Evolutionary conservation across 1,140 invertebrate genomes (phyloP), one percentile per base, ranked within the genome.

Genomic region (Maniola jurtina): DNA sequence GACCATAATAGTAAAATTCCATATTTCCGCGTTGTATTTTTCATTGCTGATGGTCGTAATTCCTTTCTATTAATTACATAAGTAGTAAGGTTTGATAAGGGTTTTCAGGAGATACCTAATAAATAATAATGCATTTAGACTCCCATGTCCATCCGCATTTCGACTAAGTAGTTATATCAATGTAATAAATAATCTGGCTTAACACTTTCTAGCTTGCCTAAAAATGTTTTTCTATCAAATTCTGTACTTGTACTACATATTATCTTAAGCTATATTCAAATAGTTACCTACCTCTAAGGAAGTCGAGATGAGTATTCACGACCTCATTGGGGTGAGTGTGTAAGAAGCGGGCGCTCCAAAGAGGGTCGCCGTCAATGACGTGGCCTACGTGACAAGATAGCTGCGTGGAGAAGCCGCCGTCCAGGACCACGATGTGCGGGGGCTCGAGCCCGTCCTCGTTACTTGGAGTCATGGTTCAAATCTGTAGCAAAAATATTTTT

Each of bases 281-380:
- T 33, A 48, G 52, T 74, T 81, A 91, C 91, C 91, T 81, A 91
- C 91, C 91, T 88, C 88, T 92, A 14, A 97, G 83, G 81, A 95
- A 98, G 86, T 96, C 95, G 66, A 95, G 87, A 88, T 97, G 96
- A 0, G 95, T 94, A 70, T 94, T 90, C 40, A 95, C 92, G 59
- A 97, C 93, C 5, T 95, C 94, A 25, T 94, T 89, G 0, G 95
- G 95, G 79, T 96, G 90, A 0, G 93, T 94, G 60, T 92, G 91
- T 40, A 97, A 90, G 75, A 96, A 95, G 64, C 95, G 91, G 0
- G 96, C 94, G 59, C 95, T 96, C 96, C 96, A 98, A 8, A 97
- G 83, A 0, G 96, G 95, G 84, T 96, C 94, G 0, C 94, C 94
- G 79, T 95, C 94, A 48, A 95, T 93, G 45, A 92, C 93, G 70